Evolutionary conservation across 2,797 vertebrate genomes (phyloP).

Genomic region (Chiroxiphia lanceolata): DNA sequence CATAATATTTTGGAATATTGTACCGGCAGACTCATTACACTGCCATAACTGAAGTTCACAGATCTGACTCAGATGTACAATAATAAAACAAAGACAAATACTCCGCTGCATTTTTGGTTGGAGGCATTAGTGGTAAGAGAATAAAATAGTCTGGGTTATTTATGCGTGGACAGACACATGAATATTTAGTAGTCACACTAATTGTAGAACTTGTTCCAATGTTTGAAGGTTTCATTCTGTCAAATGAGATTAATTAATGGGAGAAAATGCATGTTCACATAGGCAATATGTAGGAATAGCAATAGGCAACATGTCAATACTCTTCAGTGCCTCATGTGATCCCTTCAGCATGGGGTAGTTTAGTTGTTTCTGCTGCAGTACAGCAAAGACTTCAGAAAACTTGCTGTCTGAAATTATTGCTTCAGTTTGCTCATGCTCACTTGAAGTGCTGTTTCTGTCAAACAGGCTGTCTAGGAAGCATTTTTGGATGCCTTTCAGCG

Average conservation of each 20-base stretch:
- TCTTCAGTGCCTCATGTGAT: neutral
- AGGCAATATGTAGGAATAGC: neutral
- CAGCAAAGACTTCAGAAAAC: neutral
- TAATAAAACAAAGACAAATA: neutral
- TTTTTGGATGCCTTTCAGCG: neutral
- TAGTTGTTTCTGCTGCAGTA: neutral
- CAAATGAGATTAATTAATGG: neutral
- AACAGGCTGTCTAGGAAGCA: neutral
- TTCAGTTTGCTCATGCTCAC: neutral
- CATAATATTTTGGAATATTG: neutral
- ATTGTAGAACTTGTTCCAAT: neutral
- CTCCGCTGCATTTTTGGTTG: neutral
- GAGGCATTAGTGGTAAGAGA: neutral
- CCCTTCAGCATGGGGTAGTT: neutral
- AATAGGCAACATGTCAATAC: neutral
- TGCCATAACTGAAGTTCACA: neutral
- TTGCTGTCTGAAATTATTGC: neutral
- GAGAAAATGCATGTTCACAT: neutral
- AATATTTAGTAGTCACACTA: neutral
- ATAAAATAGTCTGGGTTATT: slow-evolving; percentile 10
- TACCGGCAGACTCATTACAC: neutral
- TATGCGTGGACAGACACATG: neutral
- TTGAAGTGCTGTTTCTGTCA: neutral
- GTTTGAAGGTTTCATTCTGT: neutral
- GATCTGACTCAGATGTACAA: neutral